Conservation (phyloP, 2,888 invertebrate genomes). For the Rhimphoctona megacephalus region DNA sequence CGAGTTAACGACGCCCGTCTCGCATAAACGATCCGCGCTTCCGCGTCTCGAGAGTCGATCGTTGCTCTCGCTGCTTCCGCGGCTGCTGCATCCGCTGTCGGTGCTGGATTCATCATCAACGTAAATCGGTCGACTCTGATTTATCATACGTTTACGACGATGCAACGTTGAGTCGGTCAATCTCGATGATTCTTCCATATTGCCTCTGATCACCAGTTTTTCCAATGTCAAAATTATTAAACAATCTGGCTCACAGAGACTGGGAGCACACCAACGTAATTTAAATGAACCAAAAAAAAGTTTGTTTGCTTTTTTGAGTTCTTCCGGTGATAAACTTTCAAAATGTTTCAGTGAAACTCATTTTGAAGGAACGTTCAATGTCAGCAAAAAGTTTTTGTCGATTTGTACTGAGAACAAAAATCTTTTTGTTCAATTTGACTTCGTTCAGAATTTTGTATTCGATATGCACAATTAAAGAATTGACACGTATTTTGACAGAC, state of each 20-base stretch:
- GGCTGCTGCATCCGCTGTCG: constrained; percentile 85
- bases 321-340: not conserved
- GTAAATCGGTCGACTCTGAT: constrained; percentile 71
- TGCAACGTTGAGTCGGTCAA: constrained; percentile 72
- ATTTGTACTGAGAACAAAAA: not conserved
- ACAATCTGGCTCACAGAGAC: not conserved
- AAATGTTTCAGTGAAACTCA: not conserved
- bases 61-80: constrained; percentile 84
- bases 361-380: not conserved
- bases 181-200: constrained; percentile 78
- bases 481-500: not conserved
- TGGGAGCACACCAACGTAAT: not conserved
- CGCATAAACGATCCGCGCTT: constrained; percentile 77
- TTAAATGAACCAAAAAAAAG: not conserved
- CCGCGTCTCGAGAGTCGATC: constrained; percentile 77
- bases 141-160: constrained; percentile 54
- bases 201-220: constrained; percentile 1
- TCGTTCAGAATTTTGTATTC: not conserved
- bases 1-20: constrained; percentile 58
- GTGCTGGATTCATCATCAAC: constrained; percentile 81
- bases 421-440: not conserved
- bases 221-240: not conserved
- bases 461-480: not conserved
- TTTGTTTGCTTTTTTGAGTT: not conserved
- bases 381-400: not conserved